phyloP scores from a whole-genome alignment of 2,797 vertebrate species.

The Ctenopoma kingsleyae region DNA sequence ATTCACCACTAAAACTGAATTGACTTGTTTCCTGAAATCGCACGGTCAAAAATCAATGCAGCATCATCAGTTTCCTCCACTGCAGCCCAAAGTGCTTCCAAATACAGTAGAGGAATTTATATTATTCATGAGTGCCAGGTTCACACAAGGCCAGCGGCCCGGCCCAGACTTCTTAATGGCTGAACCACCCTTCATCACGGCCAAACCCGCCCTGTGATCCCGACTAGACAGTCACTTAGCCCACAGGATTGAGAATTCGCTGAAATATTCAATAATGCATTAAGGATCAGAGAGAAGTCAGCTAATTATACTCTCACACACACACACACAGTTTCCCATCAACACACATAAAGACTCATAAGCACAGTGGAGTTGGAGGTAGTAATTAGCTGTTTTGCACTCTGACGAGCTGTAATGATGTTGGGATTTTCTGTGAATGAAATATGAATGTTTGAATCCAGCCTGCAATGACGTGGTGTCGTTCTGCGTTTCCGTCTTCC shows the following conservation, averaged over 20 bases:
- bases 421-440: slow-evolving; percentile 26
- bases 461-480: background rate
- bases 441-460: slow-evolving; percentile 6
- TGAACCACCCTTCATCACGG: slow-evolving; percentile 55
- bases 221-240: slow-evolving; percentile 62
- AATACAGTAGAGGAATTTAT: slow-evolving; percentile 72
- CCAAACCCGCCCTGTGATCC: slow-evolving; percentile 57
- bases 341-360: slow-evolving; percentile 17
- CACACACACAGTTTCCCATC: background rate
- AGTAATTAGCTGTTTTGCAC: slow-evolving; percentile 54
- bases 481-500: background rate
- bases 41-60: slow-evolving; percentile 55
- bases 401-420: slow-evolving; percentile 33
- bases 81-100: slow-evolving; percentile 70
- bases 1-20: slow-evolving; percentile 46
- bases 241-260: slow-evolving; percentile 63
- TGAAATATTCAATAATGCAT: slow-evolving; percentile 78
- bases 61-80: slow-evolving; percentile 32
- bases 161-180: slow-evolving; percentile 68
- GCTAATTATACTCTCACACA: slow-evolving; percentile 64
- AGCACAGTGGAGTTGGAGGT: slow-evolving; percentile 21
- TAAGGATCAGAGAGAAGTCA: slow-evolving; percentile 67
- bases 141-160: slow-evolving; percentile 64
- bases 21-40: slow-evolving; percentile 63
- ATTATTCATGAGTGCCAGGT: slow-evolving; percentile 78